Percentiles rank a stretch among this genome's conserved stretches.
Conservation (phyloP, 2,888 invertebrate species). For the Chirona hameri region DNA sequence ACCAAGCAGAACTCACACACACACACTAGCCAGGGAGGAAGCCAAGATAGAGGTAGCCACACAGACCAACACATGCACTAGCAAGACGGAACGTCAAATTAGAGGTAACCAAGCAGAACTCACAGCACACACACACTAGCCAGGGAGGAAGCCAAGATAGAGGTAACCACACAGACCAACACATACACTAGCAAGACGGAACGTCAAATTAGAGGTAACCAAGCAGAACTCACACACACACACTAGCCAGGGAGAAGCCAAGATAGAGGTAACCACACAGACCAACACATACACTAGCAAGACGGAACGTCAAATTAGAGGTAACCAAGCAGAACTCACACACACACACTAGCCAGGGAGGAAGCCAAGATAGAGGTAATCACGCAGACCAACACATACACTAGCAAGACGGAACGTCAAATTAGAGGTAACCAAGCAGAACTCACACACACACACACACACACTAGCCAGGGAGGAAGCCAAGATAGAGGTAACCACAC, state of each 20-base stretch:
- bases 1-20: not conserved
- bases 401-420: too few relatives aligned
- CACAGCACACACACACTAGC: too few relatives aligned
- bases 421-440: slow-evolving; percentile 56
- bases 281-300: too few relatives aligned
- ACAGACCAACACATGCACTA: too few relatives aligned
- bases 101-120: slow-evolving; percentile 53
- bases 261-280: slow-evolving; percentile 59
- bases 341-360: slow-evolving; percentile 71
- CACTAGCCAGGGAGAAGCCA: slow-evolving; percentile 69
- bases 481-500: slow-evolving; percentile 61
- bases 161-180: slow-evolving; percentile 52
- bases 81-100: too few relatives aligned
- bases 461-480: slow-evolving; percentile 74
- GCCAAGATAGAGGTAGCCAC: slow-evolving; percentile 66
- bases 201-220: slow-evolving; percentile 68
- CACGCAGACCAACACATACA: too few relatives aligned
- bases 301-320: slow-evolving; percentile 73
- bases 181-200: too few relatives aligned
- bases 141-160: slow-evolving; percentile 71
- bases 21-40: slow-evolving; percentile 71
- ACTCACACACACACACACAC: too few relatives aligned
- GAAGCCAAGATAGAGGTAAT: slow-evolving; percentile 70
- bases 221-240: too few relatives aligned
- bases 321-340: slow-evolving; percentile 49